Evolutionary conservation across 2,797 vertebrate genomes (phyloP).

Genomic region (Melopsittacus undulatus): DNA sequence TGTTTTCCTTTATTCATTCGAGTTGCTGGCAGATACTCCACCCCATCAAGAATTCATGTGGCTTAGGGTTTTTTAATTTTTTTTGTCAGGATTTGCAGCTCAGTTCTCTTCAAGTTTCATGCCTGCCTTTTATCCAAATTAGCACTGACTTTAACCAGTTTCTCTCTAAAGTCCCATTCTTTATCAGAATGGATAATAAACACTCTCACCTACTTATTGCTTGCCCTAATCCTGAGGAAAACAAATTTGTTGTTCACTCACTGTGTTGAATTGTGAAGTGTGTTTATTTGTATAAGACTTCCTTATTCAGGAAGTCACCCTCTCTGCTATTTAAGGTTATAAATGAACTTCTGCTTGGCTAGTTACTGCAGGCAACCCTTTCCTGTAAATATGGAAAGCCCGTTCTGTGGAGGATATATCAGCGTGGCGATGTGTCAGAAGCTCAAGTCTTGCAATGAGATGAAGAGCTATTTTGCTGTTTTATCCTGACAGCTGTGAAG

Average conservation of each 20-base stretch:
- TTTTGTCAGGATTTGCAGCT: background rate
- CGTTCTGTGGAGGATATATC: background rate
- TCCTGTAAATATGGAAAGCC: slow-evolving; percentile 35
- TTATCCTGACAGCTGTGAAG: background rate
- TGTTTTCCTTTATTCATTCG: background rate
- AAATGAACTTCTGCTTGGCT: slow-evolving; percentile 41
- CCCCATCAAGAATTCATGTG: background rate
- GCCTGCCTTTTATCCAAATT: background rate
- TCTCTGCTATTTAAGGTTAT: slow-evolving; percentile 47
- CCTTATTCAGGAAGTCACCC: slow-evolving; percentile 40
- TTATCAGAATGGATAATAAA: background rate
- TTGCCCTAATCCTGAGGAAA: background rate
- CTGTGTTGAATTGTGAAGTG: slow-evolving; percentile 47
- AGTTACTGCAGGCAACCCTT: slow-evolving; percentile 25
- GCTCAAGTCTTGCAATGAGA: background rate
- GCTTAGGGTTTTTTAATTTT: background rate
- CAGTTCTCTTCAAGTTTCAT: background rate
- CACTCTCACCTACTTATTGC: background rate
- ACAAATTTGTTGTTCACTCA: background rate
- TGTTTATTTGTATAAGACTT: slow-evolving; percentile 52
- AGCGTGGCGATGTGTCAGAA: background rate
- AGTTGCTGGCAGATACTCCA: background rate
- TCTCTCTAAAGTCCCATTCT: background rate
- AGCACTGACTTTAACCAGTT: background rate
- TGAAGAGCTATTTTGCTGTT: background rate